Conservation (phyloP, 2,797 vertebrate species). For the Chelon auratus region DNA sequence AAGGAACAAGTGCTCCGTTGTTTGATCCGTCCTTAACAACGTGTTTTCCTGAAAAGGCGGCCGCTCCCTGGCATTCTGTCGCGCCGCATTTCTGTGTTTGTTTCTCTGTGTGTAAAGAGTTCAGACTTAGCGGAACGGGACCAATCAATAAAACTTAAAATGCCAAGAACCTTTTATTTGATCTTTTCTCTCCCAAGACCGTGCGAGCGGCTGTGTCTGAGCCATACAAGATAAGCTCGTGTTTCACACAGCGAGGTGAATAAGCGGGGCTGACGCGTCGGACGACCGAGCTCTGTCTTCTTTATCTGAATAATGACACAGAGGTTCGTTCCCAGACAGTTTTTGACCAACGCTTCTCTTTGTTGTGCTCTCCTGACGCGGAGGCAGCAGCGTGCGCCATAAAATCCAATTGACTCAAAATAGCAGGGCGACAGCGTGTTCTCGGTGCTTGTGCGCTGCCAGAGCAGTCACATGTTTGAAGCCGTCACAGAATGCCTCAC, state of each 20-base stretch:
- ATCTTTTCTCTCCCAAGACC: constrained; percentile 69
- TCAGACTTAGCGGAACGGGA: constrained; percentile 65
- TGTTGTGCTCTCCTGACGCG: constrained; percentile 42
- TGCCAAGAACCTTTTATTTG: constrained; percentile 79
- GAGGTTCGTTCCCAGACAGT: constrained; percentile 47
- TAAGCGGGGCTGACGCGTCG: constrained; percentile 64
- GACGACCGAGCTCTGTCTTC: constrained; percentile 47
- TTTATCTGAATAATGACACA: constrained; percentile 66
- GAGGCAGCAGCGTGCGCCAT: constrained; percentile 37
- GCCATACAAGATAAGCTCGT: constrained; percentile 73
- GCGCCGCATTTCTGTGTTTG: constrained; percentile 62
- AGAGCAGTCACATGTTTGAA: constrained; percentile 48
- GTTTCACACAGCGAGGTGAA: constrained; percentile 69
- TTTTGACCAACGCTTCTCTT: constrained; percentile 53
- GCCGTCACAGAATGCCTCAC: constrained; percentile 52
- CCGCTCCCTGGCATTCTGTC: constrained; percentile 62
- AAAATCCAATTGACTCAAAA: constrained; percentile 65
- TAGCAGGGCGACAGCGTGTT: constrained; percentile 43
- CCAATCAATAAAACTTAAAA: constrained; percentile 82
- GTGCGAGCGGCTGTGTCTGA: constrained; percentile 60
- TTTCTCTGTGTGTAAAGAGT: constrained; percentile 56
- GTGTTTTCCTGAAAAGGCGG: constrained; percentile 55
- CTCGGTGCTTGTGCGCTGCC: constrained; percentile 31
- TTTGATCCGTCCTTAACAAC: constrained; percentile 69
- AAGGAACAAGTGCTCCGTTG: constrained; percentile 61